phyloP scores from a whole-genome alignment of 2,113 vertebrate genomes.

The Rissa tridactyla region DNA sequence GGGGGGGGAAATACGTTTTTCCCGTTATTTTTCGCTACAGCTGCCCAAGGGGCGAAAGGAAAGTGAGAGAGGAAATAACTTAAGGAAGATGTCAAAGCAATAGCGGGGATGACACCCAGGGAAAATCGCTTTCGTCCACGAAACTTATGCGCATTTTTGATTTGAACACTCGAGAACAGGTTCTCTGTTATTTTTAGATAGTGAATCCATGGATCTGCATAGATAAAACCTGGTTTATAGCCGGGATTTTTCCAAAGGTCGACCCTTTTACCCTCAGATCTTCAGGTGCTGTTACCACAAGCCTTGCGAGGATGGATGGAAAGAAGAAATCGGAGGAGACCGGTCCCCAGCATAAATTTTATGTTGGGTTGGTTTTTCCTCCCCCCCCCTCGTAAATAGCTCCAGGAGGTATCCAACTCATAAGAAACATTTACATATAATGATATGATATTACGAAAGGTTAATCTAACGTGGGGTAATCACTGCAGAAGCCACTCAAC shows the following conservation, averaged over 20 bases:
- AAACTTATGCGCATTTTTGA: accelerated
- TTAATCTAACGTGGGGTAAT: not conserved
- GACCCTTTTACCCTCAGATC: accelerated
- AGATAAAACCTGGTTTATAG: accelerated
- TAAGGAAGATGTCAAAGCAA: not conserved
- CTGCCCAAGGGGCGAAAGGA: not conserved
- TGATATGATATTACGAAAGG: accelerated
- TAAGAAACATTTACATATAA: not conserved
- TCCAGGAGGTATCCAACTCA: not conserved
- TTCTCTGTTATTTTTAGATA: accelerated
- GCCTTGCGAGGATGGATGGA: accelerated
- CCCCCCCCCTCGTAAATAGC: not conserved
- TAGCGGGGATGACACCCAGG: too few relatives aligned
- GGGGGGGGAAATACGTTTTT: not conserved
- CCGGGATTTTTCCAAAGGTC: not conserved
- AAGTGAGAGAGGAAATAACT: not conserved
- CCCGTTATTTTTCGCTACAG: not conserved
- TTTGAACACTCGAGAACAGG: accelerated
- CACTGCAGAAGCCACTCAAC: not conserved
- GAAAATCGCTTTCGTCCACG: not conserved
- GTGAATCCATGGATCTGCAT: accelerated
- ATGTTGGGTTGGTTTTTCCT: not conserved
- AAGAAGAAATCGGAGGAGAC: not conserved
- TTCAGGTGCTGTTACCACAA: not conserved
- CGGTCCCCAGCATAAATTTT: too few relatives aligned